These are phyloP conservation scores for Opisthocomus hoazin DNA, from an alignment of 2,113 vertebrate species.

Conservation along the genomic window DNA sequence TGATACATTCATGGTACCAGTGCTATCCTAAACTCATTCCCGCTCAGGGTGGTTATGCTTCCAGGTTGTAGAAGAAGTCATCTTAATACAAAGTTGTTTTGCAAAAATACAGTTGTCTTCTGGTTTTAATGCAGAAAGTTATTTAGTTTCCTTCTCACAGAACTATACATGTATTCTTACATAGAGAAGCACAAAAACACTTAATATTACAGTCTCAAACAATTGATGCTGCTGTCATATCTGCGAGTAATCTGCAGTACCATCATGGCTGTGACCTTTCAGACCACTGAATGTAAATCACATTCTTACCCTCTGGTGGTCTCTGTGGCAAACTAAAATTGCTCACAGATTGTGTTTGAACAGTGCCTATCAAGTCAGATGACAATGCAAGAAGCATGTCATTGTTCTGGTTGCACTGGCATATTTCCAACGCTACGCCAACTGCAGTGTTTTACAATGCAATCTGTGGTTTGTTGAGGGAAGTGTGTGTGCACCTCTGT, in stretches of 20 bases:
- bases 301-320: neutral
- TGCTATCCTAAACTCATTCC: neutral
- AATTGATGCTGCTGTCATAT: slow-evolving; percentile 7
- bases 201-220: neutral
- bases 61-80: neutral
- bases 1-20: neutral
- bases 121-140: neutral
- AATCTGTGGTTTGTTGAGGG: neutral
- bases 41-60: neutral
- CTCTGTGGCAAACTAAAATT: slow-evolving; percentile 24
- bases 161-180: neutral
- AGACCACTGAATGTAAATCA: neutral
- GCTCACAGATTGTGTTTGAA: neutral
- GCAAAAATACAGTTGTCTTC: neutral
- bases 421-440: neutral
- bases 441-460: neutral
- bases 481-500: neutral
- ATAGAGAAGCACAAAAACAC: neutral
- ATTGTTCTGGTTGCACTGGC: neutral
- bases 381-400: neutral
- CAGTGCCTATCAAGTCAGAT: neutral
- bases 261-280: slow-evolving; percentile 14
- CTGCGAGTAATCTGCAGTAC: slow-evolving; percentile 7
- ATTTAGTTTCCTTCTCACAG: neutral
- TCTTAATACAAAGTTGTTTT: no score